A percentile compares a stretch with the other conserved stretches of the same genome.
Conservation (phyloP, 1,140 invertebrate species). For the Meloidogyne floridensis region DNA sequence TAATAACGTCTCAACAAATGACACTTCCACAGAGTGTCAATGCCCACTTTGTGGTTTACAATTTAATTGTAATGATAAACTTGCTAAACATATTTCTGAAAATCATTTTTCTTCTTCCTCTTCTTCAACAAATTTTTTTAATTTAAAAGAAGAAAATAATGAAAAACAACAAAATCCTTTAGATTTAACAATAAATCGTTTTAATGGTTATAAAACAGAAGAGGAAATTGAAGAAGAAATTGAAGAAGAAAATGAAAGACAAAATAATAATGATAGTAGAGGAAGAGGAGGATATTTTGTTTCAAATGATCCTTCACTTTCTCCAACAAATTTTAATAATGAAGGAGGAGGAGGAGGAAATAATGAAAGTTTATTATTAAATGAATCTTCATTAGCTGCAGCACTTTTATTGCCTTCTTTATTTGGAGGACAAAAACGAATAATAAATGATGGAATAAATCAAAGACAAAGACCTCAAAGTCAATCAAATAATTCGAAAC, state of each 20-base stretch:
- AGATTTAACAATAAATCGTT: neutral
- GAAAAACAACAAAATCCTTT: neutral
- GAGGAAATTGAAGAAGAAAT: neutral
- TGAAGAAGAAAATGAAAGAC: neutral
- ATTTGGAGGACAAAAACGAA: conserved; percentile 14
- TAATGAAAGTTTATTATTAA: conserved; percentile 28
- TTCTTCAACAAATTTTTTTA: neutral
- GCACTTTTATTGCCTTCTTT: conserved; percentile 5
- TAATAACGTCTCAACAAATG: neutral
- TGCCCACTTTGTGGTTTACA: neutral
- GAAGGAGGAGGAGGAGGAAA: conserved; percentile 19
- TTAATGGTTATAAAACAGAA: neutral
- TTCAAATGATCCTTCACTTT: conserved; percentile 1
- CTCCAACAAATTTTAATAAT: neutral
- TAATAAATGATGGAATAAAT: conserved; percentile 11
- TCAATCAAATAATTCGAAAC: conserved; percentile 44
- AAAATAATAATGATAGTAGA: neutral
- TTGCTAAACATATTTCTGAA: conserved; percentile 1
- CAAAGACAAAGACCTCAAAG: neutral
- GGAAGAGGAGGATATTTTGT: neutral
- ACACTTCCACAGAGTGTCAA: neutral
- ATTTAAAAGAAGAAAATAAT: neutral
- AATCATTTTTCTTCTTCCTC: neutral
- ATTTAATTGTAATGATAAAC: conserved; percentile 2
- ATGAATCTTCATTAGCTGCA: conserved; percentile 79